Percentiles rank a stretch among this genome's conserved stretches.
phyloP scores from a whole-genome alignment of 2,888 invertebrate species.

The Stratiomys singularior region DNA sequence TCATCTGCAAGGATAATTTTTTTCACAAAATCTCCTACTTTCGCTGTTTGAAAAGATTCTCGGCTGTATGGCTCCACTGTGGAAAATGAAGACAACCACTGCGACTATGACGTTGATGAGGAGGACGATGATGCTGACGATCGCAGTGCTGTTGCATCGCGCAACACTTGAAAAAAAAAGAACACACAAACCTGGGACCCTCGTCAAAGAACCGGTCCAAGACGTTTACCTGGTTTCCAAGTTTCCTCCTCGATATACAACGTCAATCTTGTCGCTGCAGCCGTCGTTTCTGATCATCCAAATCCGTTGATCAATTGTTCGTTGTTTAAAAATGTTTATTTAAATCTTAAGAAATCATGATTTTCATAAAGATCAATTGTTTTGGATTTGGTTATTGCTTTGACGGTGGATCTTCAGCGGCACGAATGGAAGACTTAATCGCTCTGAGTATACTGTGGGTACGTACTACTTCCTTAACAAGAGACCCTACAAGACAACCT shows the following conservation, averaged over 20 bases:
- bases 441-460: no score
- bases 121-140: neutral
- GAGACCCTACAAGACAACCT: neutral
- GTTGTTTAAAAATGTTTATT: slow-evolving; percentile 21
- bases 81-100: no score
- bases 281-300: neutral
- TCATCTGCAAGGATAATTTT: no score
- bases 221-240: slow-evolving; percentile 32
- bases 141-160: neutral
- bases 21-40: no score
- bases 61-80: no score
- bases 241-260: neutral
- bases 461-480: no score
- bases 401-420: neutral
- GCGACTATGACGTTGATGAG: neutral
- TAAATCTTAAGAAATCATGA: slow-evolving; percentile 33
- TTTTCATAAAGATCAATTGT: slow-evolving; percentile 31
- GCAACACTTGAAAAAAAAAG: neutral
- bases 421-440: no score
- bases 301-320: slow-evolving; percentile 36
- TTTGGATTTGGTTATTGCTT: neutral
- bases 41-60: no score
- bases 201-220: slow-evolving; percentile 21
- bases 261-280: neutral
- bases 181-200: neutral